These are phyloP conservation scores for Andrena chrysosceles DNA, from an alignment of 2,888 invertebrate genomes.

Conservation along the genomic window DNA sequence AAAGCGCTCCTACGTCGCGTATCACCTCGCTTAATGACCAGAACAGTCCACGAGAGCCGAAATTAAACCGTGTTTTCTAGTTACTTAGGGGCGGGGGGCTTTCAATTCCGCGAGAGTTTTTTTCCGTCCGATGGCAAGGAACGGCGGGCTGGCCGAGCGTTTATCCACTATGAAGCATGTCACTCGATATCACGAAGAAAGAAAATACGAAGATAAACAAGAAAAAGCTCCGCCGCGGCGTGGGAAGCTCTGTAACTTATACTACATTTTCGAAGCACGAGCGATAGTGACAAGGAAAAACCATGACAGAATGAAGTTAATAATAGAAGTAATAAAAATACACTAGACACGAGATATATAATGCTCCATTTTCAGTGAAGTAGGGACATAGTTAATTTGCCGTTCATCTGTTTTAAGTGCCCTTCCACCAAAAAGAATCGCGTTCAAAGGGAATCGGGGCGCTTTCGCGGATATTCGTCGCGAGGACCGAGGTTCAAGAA, in stretches of 20 bases:
- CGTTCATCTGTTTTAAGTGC: too few relatives aligned
- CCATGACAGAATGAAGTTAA: too few relatives aligned
- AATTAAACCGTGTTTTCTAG: constrained; percentile 65
- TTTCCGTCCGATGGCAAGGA: background rate
- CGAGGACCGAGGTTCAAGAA: background rate
- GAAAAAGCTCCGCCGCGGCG: background rate
- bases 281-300: too few relatives aligned
- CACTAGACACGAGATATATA: too few relatives aligned
- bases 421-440: too few relatives aligned
- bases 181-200: constrained; percentile 18
- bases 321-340: too few relatives aligned
- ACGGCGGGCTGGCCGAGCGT: background rate
- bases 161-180: constrained; percentile 57
- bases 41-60: constrained; percentile 52
- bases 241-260: background rate
- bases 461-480: background rate
- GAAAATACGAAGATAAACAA: background rate
- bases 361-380: too few relatives aligned
- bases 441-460: too few relatives aligned
- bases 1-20: constrained; percentile 60
- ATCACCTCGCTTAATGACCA: constrained; percentile 57
- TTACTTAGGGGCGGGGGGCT: constrained; percentile 21
- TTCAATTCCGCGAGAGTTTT: constrained; percentile 27
- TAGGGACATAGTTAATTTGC: too few relatives aligned
- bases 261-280: background rate